phyloP scores from a whole-genome alignment of 1,140 invertebrate genomes.

The Sitobion miscanthi region DNA sequence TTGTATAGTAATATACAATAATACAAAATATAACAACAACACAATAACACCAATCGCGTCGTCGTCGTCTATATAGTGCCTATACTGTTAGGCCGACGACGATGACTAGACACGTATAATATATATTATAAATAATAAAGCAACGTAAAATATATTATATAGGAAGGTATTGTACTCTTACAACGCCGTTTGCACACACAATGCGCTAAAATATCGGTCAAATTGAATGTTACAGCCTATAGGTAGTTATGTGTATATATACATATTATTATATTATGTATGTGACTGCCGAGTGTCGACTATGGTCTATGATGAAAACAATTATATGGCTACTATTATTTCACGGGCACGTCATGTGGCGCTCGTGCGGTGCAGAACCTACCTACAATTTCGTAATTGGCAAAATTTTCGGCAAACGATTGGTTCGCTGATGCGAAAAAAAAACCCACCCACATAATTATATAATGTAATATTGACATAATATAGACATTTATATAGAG shows the following conservation, averaged over 20 bases:
- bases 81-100: neutral
- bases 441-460: neutral
- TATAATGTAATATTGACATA: neutral
- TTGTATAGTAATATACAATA: neutral
- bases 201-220: constrained; percentile 9
- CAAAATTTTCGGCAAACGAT: neutral
- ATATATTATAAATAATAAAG: neutral
- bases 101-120: neutral
- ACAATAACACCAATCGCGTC: neutral
- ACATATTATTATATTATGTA: neutral
- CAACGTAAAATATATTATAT: neutral
- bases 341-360: neutral
- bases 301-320: neutral
- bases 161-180: neutral
- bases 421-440: neutral
- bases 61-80: neutral
- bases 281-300: neutral
- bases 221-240: neutral
- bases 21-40: neutral
- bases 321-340: neutral
- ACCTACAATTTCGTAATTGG: neutral
- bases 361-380: neutral
- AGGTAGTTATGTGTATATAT: neutral
- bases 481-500: too few relatives aligned
- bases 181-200: neutral